phyloP scores from a whole-genome alignment of 2,113 vertebrate species.

The Takifugu flavidus region DNA sequence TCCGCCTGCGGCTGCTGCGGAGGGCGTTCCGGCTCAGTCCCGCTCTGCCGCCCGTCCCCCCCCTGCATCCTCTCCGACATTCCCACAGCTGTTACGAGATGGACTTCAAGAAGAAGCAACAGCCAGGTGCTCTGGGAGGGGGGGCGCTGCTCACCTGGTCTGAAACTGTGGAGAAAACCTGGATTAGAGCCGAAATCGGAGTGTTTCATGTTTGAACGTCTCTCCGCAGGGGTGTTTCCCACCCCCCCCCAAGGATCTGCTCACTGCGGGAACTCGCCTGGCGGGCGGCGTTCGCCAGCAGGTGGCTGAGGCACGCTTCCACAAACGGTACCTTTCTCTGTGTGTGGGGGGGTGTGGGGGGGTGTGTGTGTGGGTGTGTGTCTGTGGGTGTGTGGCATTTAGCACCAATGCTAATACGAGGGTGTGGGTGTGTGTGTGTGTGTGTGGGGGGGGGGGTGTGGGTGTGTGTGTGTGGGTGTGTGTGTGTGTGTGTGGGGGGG shows the following conservation, averaged over 20 bases:
- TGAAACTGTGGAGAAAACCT: not conserved
- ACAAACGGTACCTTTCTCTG: constrained; percentile 49
- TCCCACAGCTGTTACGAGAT: constrained; percentile 61
- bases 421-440: constrained; percentile 3
- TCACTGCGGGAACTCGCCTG: constrained; percentile 66
- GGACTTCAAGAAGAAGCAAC: constrained; percentile 60
- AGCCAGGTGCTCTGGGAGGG: constrained; percentile 54
- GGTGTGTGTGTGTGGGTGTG: not conserved
- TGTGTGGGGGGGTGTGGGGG: constrained; percentile 35
- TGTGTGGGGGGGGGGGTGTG: constrained; percentile 1
- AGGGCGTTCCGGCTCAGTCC: constrained; percentile 55
- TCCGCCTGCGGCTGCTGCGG: constrained; percentile 80
- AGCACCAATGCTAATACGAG: too few species aligned
- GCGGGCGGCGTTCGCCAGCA: constrained; percentile 53
- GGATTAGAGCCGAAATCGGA: constrained; percentile 1
- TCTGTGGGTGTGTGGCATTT: constrained; percentile 13
- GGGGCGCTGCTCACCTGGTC: not conserved
- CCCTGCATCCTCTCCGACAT: constrained; percentile 60
- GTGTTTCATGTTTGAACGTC: not conserved
- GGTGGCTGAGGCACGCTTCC: constrained; percentile 45
- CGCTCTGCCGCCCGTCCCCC: constrained; percentile 50
- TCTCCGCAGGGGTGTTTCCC: constrained; percentile 7
- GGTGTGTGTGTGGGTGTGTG: too few species aligned
- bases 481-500: too few species aligned
- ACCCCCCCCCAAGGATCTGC: constrained; percentile 47